Evolutionary conservation across 2,113 vertebrate species (phyloP), one percentile per base, ranked within the genome.

Genomic region (Spermophilus dauricus): DNA sequence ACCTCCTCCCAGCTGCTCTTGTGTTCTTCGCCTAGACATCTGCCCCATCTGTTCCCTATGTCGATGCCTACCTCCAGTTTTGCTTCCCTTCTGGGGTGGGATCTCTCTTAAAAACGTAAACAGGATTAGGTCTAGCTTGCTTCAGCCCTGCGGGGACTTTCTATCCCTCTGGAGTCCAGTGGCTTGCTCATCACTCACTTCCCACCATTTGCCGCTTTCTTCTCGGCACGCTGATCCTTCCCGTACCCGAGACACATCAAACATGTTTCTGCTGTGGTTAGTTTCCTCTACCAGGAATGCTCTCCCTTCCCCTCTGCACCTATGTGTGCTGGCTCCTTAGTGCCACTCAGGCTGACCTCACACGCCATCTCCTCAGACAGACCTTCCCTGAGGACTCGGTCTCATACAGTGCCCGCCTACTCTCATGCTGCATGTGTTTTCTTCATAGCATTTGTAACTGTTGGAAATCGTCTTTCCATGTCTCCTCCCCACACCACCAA

Each of bases 81-180:
- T 26, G 20, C 5, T 51, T 3, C 32, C 48, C 34, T 69, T 69
- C 45, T 42, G 30, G 34, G 67, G 37, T 63, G 12, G 72, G 18
- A 12, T 9, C 1, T 22, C 30, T 39, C 13, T 10, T 20, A 37
- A 37, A 24, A 24, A 26, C 8, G 24, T 16, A 13, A 26, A 10
- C 7, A 17, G n/a, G 70, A 56, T 34, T 12, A 39, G 78, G 39
- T 78, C 90, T 14, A 26, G 75, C 82, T 80, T 30, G 51, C 67
- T 48, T n/a, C 8, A 28, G 10, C 26, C n/a, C 70, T 56, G 8
- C 14, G 24, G 14, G 22, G 90, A 73, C 30, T 51, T n/a, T 22
- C n/a, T n/a, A 0, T 14, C 51, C 8, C 0, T 0, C 4, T 13
- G 53, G 61, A 16, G 10, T 75, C 2, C 5, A 0, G 51, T 12